Evolutionary conservation across 2,113 vertebrate genomes (phyloP).

Genomic region (Sylvicapra grimmia): DNA sequence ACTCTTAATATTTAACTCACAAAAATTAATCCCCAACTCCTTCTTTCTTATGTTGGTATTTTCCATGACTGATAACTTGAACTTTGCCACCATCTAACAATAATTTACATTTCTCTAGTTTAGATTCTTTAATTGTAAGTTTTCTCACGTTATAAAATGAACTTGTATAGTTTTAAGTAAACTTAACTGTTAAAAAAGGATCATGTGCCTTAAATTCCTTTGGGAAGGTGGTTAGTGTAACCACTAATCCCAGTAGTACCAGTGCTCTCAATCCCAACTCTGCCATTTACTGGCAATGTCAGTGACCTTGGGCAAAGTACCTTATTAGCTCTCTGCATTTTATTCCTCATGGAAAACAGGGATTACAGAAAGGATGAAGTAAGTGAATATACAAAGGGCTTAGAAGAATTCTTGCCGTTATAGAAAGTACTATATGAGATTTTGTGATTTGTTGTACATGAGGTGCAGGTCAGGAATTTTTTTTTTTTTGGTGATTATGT

Average conservation of each 20-base stretch:
- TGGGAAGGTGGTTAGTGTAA: not conserved
- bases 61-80: not conserved
- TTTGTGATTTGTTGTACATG: not conserved
- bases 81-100: not conserved
- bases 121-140: not conserved
- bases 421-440: not conserved
- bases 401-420: not conserved
- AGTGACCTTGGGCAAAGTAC: not conserved
- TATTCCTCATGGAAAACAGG: not conserved
- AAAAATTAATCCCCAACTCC: not conserved
- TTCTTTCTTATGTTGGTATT: not conserved
- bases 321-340: not conserved
- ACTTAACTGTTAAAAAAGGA: not conserved
- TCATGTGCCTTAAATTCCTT: not conserved
- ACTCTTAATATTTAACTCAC: not conserved
- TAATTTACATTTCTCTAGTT: not conserved
- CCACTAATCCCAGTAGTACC: not conserved
- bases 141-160: not conserved
- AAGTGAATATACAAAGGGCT: not conserved
- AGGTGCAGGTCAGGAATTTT: not conserved
- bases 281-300: not conserved
- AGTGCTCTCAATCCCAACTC: not conserved
- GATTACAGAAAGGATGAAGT: not conserved
- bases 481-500: not conserved
- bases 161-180: not conserved